Conservation (phyloP, 2,113 vertebrate species). For the Eulacestoma nigropectus region DNA sequence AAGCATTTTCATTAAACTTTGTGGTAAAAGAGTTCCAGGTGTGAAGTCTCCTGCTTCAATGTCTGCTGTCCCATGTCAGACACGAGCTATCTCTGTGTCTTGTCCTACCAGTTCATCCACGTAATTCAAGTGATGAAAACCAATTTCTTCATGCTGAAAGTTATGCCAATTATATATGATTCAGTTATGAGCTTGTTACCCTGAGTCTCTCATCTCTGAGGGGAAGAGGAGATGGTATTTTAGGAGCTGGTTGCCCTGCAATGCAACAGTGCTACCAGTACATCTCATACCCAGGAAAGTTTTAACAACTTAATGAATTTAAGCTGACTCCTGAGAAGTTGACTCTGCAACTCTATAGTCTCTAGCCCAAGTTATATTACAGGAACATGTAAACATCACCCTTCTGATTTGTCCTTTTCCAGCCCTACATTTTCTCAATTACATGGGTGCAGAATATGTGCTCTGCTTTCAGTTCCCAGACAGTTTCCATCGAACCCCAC, state of each 20-base stretch:
- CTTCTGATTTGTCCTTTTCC: neutral
- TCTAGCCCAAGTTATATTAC: neutral
- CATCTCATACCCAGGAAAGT: neutral
- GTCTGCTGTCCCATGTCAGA: neutral
- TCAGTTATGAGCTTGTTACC: neutral
- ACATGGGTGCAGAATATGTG: neutral
- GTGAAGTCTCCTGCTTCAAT: neutral
- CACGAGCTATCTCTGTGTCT: neutral
- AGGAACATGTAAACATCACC: neutral
- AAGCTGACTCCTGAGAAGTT: neutral
- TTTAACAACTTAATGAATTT: constrained; percentile 22
- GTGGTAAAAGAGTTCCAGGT: neutral
- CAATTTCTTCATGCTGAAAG: neutral
- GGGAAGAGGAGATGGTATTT: neutral
- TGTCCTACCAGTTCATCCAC: neutral
- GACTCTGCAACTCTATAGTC: neutral
- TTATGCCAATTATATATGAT: neutral
- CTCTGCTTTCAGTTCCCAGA: neutral
- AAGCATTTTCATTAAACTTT: neutral
- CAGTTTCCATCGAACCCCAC: neutral
- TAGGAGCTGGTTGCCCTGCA: neutral
- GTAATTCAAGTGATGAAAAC: neutral
- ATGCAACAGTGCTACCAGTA: neutral
- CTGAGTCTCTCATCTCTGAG: neutral
- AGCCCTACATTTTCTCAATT: neutral